Conservation (phyloP, 2,888 invertebrate species). For the Aphidius colemani region DNA sequence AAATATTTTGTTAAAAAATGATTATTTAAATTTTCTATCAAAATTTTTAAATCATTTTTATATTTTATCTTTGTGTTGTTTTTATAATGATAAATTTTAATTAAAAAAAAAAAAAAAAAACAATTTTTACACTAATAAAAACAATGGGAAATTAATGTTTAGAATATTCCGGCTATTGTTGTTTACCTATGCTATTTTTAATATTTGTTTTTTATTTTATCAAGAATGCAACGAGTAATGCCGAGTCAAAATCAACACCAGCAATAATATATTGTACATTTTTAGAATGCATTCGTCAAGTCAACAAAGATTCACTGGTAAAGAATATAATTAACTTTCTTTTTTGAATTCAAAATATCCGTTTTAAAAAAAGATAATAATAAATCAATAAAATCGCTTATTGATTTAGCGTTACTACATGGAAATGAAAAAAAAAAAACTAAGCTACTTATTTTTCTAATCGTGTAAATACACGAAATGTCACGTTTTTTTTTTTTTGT, state of each 20-base stretch:
- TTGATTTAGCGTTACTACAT: not conserved
- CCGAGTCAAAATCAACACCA: constrained; percentile 37
- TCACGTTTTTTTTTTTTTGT: not conserved
- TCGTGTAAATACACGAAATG: not conserved
- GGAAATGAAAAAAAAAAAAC: too few relatives aligned
- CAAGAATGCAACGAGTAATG: constrained; percentile 45
- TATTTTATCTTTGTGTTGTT: too few relatives aligned
- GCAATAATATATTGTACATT: constrained; percentile 51
- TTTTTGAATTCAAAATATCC: too few relatives aligned
- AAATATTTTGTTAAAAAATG: too few relatives aligned
- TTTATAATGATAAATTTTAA: too few relatives aligned
- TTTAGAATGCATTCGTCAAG: constrained; percentile 53
- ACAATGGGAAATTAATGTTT: not conserved
- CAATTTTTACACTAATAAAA: not conserved
- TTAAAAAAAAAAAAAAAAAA: not conserved
- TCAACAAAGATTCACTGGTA: constrained; percentile 53
- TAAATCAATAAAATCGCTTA: not conserved
- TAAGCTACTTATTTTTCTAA: too few relatives aligned
- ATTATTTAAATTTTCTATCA: too few relatives aligned
- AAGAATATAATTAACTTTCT: constrained; percentile 16
- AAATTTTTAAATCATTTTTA: too few relatives aligned
- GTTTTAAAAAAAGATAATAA: not conserved
- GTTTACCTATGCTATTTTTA: too few relatives aligned
- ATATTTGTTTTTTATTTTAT: constrained; percentile 5
- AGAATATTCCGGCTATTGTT: too few relatives aligned